Evolutionary conservation across 2,888 invertebrate species (phyloP).

Genomic region (Acleris sparsana): DNA sequence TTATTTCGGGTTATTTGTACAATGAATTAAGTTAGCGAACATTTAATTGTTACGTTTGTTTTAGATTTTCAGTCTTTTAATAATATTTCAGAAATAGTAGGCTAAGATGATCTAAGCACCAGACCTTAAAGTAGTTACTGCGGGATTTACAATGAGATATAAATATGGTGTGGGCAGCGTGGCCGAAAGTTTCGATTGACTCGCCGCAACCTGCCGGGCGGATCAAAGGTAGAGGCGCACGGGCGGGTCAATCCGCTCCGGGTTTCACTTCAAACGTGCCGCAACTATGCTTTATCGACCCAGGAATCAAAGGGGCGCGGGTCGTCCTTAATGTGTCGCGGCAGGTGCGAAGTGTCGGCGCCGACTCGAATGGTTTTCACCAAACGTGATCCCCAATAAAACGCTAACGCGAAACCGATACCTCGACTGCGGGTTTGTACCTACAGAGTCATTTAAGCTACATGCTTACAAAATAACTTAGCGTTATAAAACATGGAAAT

Average conservation of each 20-base stretch:
- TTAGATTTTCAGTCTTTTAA: too few relatives aligned
- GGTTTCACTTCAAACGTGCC: slow-evolving; percentile 29
- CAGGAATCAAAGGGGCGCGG: slow-evolving; percentile 25
- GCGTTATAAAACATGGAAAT: slow-evolving; percentile 10
- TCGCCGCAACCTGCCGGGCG: slow-evolving; percentile 37
- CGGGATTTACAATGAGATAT: not conserved
- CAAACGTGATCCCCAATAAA: not conserved
- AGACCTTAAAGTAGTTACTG: too few relatives aligned
- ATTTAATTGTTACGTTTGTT: not conserved
- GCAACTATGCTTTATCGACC: slow-evolving; percentile 34
- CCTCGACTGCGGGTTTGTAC: too few relatives aligned
- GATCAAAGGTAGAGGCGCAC: slow-evolving; percentile 39
- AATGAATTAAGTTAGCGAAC: not conserved
- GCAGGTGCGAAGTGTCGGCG: slow-evolving; percentile 22
- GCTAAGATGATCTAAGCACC: too few relatives aligned
- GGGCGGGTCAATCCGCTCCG: slow-evolving; percentile 33
- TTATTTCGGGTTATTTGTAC: not conserved
- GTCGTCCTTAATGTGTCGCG: slow-evolving; percentile 27
- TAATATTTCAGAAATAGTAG: too few relatives aligned
- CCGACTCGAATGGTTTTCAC: not conserved
- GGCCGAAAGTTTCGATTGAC: slow-evolving; percentile 34
- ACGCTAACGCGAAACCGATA: too few relatives aligned
- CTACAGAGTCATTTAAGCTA: too few relatives aligned
- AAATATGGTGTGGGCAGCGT: slow-evolving; percentile 11
- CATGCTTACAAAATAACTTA: too few relatives aligned